Evolutionary conservation across 2,888 invertebrate species (phyloP).

Genomic region (Allygus modestus): DNA sequence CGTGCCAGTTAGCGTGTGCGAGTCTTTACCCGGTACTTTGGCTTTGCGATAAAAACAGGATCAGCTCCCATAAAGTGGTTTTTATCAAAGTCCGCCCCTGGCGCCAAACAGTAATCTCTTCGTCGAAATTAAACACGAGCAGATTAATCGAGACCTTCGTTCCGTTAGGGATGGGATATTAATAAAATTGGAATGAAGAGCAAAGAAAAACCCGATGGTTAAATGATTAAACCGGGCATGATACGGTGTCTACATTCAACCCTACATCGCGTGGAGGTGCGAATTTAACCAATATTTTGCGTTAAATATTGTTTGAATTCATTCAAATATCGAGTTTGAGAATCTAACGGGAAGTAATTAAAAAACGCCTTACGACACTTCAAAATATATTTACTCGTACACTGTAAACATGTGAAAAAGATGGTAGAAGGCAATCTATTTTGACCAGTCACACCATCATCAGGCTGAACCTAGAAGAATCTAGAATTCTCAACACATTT

Average conservation of each 20-base stretch:
- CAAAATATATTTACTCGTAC: too few relatives aligned
- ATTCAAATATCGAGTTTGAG: too few relatives aligned
- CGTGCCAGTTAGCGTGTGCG: neutral
- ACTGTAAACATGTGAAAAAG: too few relatives aligned
- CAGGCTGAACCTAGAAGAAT: too few relatives aligned
- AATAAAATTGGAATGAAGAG: slow-evolving; percentile 31
- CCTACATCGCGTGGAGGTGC: too few relatives aligned
- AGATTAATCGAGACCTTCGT: slow-evolving; percentile 23
- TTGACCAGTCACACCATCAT: too few relatives aligned
- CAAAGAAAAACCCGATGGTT: slow-evolving; percentile 4
- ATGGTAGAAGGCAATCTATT: too few relatives aligned
- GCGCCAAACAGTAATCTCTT: slow-evolving; percentile 7
- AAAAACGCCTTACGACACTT: too few relatives aligned
- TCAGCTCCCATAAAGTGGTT: slow-evolving; percentile 52
- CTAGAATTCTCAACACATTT: too few relatives aligned
- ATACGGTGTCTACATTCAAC: neutral
- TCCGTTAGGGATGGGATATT: slow-evolving; percentile 17
- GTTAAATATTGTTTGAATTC: too few relatives aligned
- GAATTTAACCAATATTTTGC: too few relatives aligned
- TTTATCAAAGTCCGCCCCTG: slow-evolving; percentile 43
- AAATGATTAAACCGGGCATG: neutral
- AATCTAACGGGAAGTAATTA: too few relatives aligned
- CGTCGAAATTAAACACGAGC: slow-evolving; percentile 34
- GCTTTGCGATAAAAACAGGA: slow-evolving; percentile 38
- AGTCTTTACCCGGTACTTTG: slow-evolving; percentile 15